Conservation (phyloP, 1,140 invertebrate species). For the Drosophila repleta region DNA sequence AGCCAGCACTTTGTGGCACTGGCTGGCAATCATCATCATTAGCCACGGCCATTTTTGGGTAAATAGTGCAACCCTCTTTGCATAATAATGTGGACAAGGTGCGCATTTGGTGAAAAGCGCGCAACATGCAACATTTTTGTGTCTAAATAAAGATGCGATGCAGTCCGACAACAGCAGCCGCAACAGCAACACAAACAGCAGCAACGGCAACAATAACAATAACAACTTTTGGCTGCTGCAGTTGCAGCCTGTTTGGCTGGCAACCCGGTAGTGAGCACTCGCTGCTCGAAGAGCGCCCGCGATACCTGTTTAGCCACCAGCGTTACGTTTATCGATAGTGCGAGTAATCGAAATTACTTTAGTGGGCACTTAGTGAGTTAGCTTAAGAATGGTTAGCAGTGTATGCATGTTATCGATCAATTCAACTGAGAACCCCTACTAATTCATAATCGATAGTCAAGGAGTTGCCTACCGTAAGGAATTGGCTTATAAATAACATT, state of each 20-base stretch:
- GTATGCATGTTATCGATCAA: too few relatives aligned
- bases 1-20: constrained; percentile 11
- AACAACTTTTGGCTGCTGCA: constrained; percentile 49
- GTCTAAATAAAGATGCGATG: constrained; percentile 81
- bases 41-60: constrained; percentile 80
- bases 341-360: not conserved
- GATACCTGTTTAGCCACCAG: too few relatives aligned
- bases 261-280: constrained; percentile 63
- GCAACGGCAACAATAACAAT: constrained; percentile 50
- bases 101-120: constrained; percentile 80
- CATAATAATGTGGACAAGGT: constrained; percentile 79
- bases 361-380: too few relatives aligned
- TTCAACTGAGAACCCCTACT: too few relatives aligned
- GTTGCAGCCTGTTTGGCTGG: constrained; percentile 25
- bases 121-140: constrained; percentile 81
- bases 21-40: constrained; percentile 77
- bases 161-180: constrained; percentile 47
- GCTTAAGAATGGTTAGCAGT: too few relatives aligned
- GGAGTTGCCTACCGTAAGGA: too few relatives aligned
- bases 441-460: too few relatives aligned
- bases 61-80: constrained; percentile 83
- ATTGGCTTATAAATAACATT: too few relatives aligned
- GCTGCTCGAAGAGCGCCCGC: not conserved
- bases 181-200: constrained; percentile 37
- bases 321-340: too few relatives aligned